Base-by-base conservation (phyloP, 2,888 invertebrate species). In the Orchesella flavescens region DNA sequence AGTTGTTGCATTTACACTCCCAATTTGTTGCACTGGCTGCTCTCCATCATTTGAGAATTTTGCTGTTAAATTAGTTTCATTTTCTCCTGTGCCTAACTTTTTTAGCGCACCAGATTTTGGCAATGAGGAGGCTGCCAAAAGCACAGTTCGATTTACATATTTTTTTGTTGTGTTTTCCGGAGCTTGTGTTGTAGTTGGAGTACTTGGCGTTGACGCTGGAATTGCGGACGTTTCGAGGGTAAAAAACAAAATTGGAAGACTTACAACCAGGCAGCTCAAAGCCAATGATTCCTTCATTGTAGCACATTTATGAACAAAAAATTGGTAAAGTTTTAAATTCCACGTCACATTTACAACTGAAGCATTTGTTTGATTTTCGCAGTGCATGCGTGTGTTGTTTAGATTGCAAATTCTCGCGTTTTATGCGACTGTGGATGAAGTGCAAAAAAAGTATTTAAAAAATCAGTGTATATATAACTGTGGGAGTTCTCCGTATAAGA, bases 321-420 rank as follows among this genome's bases (percentile, higher is more conserved):
- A 49, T n/a, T n/a, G n/a, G n/a, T n/a, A 15, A 44, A 46, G 61
- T 17, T 71, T 17, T 21, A 34, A 72, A 72, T 79, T 43, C 21
- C 65, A 63, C 44, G 65, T 63, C 72, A 57, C 34, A 61, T n/a
- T 15, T 2, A 19, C 34, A 53, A 79, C 79, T 79, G 79, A 34
- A 65, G 12, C 55, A 23, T 79, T 49, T 53, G 55, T 79, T 63
- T 78, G 9, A 21, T 44, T 63, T 34, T 34, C n/a, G 34, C 34
- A 7, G 7, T 34, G 7, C n/a, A n/a, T 7, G 34, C 34, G 7
- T 34, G 34, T 34, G 34, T 7, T 34, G 34, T 34, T 2, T 7
- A 34, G 7, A 34, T 34, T 34, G 34, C 34, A 7, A 34, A 34
- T 34, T 34, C 34, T 34, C 34, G 2, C 7, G 34, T 34, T 34